A percentile compares a stretch with the other conserved stretches of the same genome.
Conservation (phyloP, 2,888 invertebrate species). For the Teleogryllus oceanicus region DNA sequence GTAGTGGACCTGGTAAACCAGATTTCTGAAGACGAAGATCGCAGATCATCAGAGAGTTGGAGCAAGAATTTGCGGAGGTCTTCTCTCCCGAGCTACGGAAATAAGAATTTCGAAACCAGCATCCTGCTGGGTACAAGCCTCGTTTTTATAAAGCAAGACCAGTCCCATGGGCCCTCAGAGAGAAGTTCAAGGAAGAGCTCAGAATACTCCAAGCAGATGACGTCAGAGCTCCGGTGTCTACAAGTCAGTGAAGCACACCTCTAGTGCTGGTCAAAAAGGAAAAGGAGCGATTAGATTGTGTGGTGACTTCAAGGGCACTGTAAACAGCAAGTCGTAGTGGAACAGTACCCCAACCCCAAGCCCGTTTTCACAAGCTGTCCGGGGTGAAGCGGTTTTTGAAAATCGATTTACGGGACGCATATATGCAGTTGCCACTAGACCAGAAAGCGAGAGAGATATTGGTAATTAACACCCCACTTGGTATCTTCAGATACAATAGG, state of each 20-base stretch:
- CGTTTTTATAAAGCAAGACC: too few relatives aligned
- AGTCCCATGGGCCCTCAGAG: too few relatives aligned
- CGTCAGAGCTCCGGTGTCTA: too few relatives aligned
- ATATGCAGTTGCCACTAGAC: slow-evolving; percentile 41
- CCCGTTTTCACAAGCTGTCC: not conserved
- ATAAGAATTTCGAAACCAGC: too few relatives aligned
- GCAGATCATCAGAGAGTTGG: too few relatives aligned
- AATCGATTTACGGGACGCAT: slow-evolving; percentile 40
- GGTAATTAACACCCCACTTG: slow-evolving; percentile 38
- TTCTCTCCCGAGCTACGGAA: too few relatives aligned
- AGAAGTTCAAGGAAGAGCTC: too few relatives aligned
- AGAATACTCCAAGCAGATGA: too few relatives aligned
- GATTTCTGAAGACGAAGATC: not conserved
- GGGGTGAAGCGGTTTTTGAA: slow-evolving; percentile 34
- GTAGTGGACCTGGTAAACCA: not conserved
- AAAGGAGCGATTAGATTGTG: not conserved
- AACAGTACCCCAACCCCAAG: not conserved
- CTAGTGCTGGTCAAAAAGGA: not conserved
- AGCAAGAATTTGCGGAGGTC: too few relatives aligned
- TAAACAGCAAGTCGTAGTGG: not conserved
- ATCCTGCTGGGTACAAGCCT: too few relatives aligned
- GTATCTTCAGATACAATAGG: slow-evolving; percentile 41
- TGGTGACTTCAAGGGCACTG: not conserved
- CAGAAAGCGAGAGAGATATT: slow-evolving; percentile 37
- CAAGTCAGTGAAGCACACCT: too few relatives aligned